Base-by-base conservation (phyloP, 2,888 invertebrate genomes). In the Brenthis ino region DNA sequence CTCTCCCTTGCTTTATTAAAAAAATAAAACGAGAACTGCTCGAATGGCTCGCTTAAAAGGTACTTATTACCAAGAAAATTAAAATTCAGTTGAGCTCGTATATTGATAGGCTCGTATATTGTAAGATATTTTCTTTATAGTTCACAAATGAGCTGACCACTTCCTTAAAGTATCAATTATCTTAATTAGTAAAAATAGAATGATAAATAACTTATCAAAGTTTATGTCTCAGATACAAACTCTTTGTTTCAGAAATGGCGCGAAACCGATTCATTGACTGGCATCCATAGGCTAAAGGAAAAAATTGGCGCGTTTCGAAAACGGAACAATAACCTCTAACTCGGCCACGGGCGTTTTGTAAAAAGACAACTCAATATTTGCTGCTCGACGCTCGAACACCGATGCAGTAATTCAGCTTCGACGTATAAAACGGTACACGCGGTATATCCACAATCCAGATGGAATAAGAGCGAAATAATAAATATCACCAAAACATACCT, bases 291-390 rank as follows among this genome's bases (percentile, higher is more conserved):
- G 80, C 77, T 69, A 76, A 80, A 81, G 80, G 81, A 82, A 82
- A 84, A 84, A 80, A 79, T 81, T 67, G 67, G 85, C 83, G 84
- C 83, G 86, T 84, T 89, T 88, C 78, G 85, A 87, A 91, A 91
- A 89, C 86, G 85, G 89, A 89, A 91, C 89, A 87, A 84, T 87
- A 86, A 85, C 87, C 89, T 86, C 88, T 88, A 89, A 91, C 91
- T 89, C 89, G 91, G 91, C 91, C 91, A 91, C 84, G 89, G 90
- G 84, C 90, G 86, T 83, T 65, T 83, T 82, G 79, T 79, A 88
- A 90, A 91, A 90, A 91, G 87, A 89, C 82, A 81, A 85, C 82
- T 84, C 82, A 77, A 79, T 79, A 81, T 82, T 85, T 82, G 76
- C 76, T 76, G 77, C 63, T 76, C 81, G 80, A 81, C 82, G 72